Conservation (phyloP, 2,113 vertebrate genomes). For the Hippolais icterina region DNA sequence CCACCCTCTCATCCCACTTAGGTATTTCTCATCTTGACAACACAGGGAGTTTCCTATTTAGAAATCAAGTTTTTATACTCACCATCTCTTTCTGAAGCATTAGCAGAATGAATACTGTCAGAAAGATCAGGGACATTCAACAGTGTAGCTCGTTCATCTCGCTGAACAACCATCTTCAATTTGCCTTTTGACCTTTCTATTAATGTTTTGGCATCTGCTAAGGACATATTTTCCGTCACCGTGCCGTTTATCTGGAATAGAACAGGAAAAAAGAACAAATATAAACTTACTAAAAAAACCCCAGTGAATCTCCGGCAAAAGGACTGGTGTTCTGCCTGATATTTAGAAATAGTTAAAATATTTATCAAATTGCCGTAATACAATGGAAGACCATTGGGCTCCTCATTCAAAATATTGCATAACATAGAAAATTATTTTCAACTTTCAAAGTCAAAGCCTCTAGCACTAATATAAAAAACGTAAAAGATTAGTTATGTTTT, state of each 20-base stretch:
- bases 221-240: constrained; percentile 98
- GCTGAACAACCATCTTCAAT: constrained; percentile 98
- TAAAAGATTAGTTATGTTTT: neutral
- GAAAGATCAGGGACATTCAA: constrained; percentile 96
- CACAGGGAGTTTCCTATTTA: neutral
- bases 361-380: neutral
- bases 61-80: constrained; percentile 46
- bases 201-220: constrained; percentile 98
- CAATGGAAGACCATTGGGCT: neutral
- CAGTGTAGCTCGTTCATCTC: constrained; percentile 93
- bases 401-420: neutral
- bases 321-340: neutral
- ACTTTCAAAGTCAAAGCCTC: neutral
- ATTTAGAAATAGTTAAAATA: neutral
- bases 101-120: constrained; percentile 96
- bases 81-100: constrained; percentile 97
- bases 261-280: neutral
- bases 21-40: neutral
- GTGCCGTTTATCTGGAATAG: constrained; percentile 94
- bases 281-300: neutral
- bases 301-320: neutral
- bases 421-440: neutral
- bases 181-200: constrained; percentile 99
- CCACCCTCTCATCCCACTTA: neutral
- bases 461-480: neutral